phyloP scores from a whole-genome alignment of 2,888 invertebrate species.

The Cerastoderma edule region DNA sequence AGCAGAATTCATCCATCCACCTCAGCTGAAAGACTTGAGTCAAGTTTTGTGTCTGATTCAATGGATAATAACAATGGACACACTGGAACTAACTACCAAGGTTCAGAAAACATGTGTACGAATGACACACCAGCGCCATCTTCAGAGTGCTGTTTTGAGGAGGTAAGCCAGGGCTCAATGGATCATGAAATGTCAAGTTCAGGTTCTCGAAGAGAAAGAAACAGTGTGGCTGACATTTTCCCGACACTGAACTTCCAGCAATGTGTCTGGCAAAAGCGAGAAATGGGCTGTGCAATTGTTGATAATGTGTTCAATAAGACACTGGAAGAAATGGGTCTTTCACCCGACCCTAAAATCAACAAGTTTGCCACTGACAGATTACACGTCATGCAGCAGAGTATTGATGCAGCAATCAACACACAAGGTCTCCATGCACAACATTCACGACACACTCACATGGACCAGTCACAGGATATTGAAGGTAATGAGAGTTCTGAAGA shows the following conservation, averaged over 20 bases:
- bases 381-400: conserved; percentile 45
- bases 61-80: no score
- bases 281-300: conserved; percentile 57
- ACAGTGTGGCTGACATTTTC: background rate
- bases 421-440: conserved; percentile 37
- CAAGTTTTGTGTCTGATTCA: no score
- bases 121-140: background rate
- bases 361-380: conserved; percentile 34
- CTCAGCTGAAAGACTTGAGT: no score
- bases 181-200: conserved; percentile 7
- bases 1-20: no score
- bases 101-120: no score
- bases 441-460: background rate
- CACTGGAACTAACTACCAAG: no score
- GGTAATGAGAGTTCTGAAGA: background rate
- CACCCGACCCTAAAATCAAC: conserved; percentile 49
- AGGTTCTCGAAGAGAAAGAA: conserved; percentile 1
- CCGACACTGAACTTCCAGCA: conserved; percentile 18
- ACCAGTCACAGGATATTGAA: background rate
- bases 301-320: conserved; percentile 60
- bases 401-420: conserved; percentile 45
- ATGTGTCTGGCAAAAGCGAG: conserved; percentile 49
- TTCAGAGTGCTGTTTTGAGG: no score
- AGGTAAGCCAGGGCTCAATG: conserved; percentile 6
- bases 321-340: conserved; percentile 57